These are phyloP conservation scores for Timema podura DNA, from an alignment of 2,888 invertebrate genomes.

Conservation along the genomic window DNA sequence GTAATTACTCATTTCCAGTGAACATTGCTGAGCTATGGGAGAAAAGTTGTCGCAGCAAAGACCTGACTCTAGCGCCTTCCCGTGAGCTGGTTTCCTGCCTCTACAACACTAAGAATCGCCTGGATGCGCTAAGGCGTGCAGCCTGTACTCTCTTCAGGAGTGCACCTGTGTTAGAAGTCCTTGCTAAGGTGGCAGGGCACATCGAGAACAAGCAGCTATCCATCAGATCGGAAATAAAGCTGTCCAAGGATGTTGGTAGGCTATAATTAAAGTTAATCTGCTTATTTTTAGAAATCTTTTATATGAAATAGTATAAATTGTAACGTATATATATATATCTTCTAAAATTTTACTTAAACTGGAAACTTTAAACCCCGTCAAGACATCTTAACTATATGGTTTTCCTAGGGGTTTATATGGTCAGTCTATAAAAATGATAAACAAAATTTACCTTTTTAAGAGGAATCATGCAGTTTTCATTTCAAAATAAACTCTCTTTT, in stretches of 20 bases:
- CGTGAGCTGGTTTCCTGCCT: slow-evolving; percentile 63
- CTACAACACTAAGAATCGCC: slow-evolving; percentile 21
- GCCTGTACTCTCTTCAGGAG: slow-evolving; percentile 62
- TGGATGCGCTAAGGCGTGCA: slow-evolving; percentile 59
- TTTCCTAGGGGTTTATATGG: too few species aligned
- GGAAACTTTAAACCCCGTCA: too few species aligned
- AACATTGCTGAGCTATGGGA: slow-evolving; percentile 73
- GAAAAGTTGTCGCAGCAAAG: slow-evolving; percentile 60
- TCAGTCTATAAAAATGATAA: too few species aligned
- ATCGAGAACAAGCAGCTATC: slow-evolving; percentile 70
- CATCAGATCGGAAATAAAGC: slow-evolving; percentile 71
- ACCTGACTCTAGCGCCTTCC: slow-evolving; percentile 61
- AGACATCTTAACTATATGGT: too few species aligned
- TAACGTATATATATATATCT: too few species aligned
- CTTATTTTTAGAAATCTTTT: too few species aligned
- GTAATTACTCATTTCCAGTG: slow-evolving; percentile 39
- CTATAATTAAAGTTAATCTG: too few species aligned
- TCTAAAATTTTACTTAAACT: too few species aligned
- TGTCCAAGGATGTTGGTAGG: slow-evolving; percentile 73
- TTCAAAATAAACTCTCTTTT: too few species aligned
- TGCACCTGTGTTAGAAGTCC: slow-evolving; percentile 57
- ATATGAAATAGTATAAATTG: too few species aligned
- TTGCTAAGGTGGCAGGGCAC: slow-evolving; percentile 63
- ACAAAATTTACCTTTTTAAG: too few species aligned
- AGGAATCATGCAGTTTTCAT: too few species aligned